A percentile compares a stretch with the other conserved stretches of the same genome.
phyloP scores from a whole-genome alignment of 2,797 vertebrate genomes.

The Hippopotamyrus pictus region DNA sequence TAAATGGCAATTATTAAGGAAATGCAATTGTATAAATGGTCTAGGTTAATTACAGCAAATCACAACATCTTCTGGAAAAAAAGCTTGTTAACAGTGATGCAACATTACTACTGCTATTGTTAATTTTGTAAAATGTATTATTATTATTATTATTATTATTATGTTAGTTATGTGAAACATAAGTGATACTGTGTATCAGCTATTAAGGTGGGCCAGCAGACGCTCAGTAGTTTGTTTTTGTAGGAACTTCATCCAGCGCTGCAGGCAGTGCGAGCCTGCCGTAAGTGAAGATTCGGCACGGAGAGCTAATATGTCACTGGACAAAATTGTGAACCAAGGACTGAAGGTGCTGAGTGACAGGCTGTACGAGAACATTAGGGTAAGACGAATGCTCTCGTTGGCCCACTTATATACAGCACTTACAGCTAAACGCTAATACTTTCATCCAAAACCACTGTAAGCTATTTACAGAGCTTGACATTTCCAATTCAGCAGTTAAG shows the following conservation, averaged over 20 bases:
- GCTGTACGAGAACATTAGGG: constrained; percentile 77
- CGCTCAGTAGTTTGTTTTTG: not conserved
- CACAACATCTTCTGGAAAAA: not conserved
- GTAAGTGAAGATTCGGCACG: constrained; percentile 66
- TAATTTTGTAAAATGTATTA: not conserved
- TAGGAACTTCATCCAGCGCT: constrained; percentile 71
- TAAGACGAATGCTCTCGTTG: constrained; percentile 46
- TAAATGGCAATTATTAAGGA: not conserved
- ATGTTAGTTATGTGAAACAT: not conserved
- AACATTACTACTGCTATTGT: not conserved
- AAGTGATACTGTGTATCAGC: not conserved
- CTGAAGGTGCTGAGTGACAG: constrained; percentile 66
- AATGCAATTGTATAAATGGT: not conserved
- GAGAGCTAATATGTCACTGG: constrained; percentile 63
- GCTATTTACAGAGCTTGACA: not conserved
- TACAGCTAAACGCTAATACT: not conserved
- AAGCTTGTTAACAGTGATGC: not conserved
- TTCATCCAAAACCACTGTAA: not conserved
- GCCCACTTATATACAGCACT: not conserved
- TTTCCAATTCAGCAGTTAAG: not conserved
- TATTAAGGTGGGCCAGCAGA: not conserved
- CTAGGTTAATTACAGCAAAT: not conserved
- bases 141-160: not conserved
- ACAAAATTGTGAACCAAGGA: constrained; percentile 67
- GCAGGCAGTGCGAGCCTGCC: constrained; percentile 63